Evolutionary conservation across 2,113 vertebrate genomes (phyloP), one percentile per base, ranked within the genome.

Genomic region (Albula goreensis): DNA sequence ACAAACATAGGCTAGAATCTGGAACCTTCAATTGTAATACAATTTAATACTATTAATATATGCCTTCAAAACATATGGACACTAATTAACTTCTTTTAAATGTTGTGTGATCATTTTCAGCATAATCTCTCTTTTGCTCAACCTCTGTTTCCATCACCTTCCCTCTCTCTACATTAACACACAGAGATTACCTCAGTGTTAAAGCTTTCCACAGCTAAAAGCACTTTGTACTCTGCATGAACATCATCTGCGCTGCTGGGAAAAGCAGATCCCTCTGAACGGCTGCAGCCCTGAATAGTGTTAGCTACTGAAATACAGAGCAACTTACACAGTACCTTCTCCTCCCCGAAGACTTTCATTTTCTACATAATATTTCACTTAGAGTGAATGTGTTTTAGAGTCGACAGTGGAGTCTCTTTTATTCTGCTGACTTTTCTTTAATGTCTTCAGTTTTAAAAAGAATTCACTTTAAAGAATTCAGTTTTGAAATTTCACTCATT

Each of bases 171-270:
- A 22, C 63, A n/a, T 70, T n/a, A 70, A 70, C 63, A n/a, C 63
- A 60, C 17, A 13, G 8, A 11, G 56, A 60, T 60, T 15, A 19
- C 63, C 17, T 70, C 63, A 70, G 17, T 22, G 63, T 70, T 70
- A 70, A 70, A n/a, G 22, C 63, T 70, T 70, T 70, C n/a, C 31
- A n/a, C n/a, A 25, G 70, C 70, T 74, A 74, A 70, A 70, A 70
- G 19, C 63, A 70, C 63, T 70, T 70, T 70, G n/a, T 74, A 74
- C 70, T 74, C 70, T 74, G 25, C 70, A 74, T n/a, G 70, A 74
- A 74, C 70, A 74, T 74, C 70, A 74, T 74, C 70, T 74, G n/a
- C 10, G 70, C 70, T 74, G 70, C 70, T 74, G 70, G 70, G 70
- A 74, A 74, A 25, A 74, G n/a, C n/a, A 31, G 8, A 74, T 31